phyloP scores from a whole-genome alignment of 2,113 vertebrate genomes.

The Monarcha castaneiventris region DNA sequence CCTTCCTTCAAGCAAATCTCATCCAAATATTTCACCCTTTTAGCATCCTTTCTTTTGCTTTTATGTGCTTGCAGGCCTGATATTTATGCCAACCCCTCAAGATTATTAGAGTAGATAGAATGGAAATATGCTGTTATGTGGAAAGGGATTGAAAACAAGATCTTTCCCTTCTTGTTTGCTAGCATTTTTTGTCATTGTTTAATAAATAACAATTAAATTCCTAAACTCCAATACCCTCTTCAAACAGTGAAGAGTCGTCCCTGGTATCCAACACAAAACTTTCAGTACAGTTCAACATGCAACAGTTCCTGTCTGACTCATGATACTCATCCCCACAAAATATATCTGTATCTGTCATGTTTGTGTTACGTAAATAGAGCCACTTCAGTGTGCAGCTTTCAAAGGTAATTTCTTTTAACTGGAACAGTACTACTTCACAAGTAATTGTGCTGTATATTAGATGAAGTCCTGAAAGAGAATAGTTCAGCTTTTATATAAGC shows the following conservation, averaged over 20 bases:
- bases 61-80: neutral
- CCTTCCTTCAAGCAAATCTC: neutral
- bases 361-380: neutral
- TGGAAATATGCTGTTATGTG: neutral
- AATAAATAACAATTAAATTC: neutral
- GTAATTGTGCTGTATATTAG: neutral
- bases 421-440: neutral
- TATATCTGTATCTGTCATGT: neutral
- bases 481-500: neutral
- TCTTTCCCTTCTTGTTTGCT: neutral
- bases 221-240: neutral
- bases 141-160: neutral
- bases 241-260: neutral
- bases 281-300: neutral
- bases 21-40: neutral
- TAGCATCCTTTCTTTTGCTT: neutral
- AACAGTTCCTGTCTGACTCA: neutral
- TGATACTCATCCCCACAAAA: neutral
- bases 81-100: neutral
- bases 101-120: neutral
- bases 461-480: slow-evolving; percentile 30
- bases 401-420: slow-evolving; percentile 15
- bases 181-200: neutral
- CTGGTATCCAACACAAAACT: neutral
- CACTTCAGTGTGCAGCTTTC: neutral